Conservation (phyloP, 2,113 vertebrate genomes). For the Platichthys stellatus region DNA sequence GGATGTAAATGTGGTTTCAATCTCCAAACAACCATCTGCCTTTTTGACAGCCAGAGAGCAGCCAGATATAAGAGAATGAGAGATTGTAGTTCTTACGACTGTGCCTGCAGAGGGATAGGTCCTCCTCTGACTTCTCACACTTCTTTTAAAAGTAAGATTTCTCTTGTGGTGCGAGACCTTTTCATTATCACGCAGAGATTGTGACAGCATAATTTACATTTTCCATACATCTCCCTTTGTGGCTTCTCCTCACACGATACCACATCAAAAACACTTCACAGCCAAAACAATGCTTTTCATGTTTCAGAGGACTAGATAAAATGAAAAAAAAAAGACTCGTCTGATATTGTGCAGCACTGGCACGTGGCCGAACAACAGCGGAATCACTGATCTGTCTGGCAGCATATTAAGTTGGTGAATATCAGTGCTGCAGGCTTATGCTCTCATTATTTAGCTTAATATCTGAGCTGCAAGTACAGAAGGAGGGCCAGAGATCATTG, state of each 20-base stretch:
- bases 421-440: slow-evolving; percentile 5
- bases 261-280: slow-evolving; percentile 30
- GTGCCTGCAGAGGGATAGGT: slow-evolving; percentile 7
- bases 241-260: slow-evolving; percentile 12
- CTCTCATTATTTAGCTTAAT: slow-evolving; percentile 12
- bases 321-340: neutral
- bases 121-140: slow-evolving; percentile 21
- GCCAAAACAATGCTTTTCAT: slow-evolving; percentile 27
- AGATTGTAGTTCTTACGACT: neutral
- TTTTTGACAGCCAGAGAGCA: slow-evolving; percentile 1
- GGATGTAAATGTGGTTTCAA: neutral
- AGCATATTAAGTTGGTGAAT: slow-evolving; percentile 1
- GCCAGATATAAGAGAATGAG: slow-evolving; percentile 10
- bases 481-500: slow-evolving; percentile 11
- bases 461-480: neutral
- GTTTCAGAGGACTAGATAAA: neutral
- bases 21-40: neutral
- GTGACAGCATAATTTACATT: slow-evolving; percentile 35
- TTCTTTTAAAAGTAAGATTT: slow-evolving; percentile 28
- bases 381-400: slow-evolving; percentile 13
- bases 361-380: neutral
- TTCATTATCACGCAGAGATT: slow-evolving; percentile 24
- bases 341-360: slow-evolving; percentile 16
- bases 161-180: slow-evolving; percentile 21
- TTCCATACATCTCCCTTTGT: slow-evolving; percentile 13